A percentile compares a stretch with the other conserved stretches of the same genome.
phyloP scores from a whole-genome alignment of 2,113 vertebrate species.

The Cygnus atratus region DNA sequence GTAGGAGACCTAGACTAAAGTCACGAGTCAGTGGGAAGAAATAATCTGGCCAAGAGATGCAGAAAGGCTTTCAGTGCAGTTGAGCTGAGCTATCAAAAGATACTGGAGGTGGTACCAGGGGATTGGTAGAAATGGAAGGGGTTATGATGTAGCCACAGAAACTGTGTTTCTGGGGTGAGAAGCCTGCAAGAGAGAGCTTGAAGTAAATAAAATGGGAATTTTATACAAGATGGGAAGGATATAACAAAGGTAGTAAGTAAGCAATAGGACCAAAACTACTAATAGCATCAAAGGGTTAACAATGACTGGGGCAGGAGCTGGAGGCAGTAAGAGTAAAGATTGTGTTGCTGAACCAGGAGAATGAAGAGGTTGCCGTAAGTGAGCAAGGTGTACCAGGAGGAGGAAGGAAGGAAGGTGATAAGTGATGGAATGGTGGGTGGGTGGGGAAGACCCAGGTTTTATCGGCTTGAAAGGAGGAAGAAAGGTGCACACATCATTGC shows the following conservation, averaged over 20 bases:
- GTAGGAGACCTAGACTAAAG: neutral
- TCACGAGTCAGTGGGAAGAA: neutral
- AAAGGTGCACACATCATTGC: neutral
- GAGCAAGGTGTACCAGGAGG: neutral
- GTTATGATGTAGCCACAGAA: neutral
- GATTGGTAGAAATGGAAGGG: neutral
- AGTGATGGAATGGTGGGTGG: neutral
- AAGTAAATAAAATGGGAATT: neutral
- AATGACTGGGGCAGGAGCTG: neutral
- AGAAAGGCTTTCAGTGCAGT: neutral
- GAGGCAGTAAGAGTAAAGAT: neutral
- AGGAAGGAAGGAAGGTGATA: neutral
- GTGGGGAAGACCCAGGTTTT: conserved; percentile 12
- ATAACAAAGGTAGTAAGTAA: neutral
- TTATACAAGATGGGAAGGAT: neutral
- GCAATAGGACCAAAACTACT: neutral
- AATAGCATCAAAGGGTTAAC: neutral
- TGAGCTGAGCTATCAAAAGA: neutral
- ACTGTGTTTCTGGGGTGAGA: neutral
- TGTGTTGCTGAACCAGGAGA: neutral
- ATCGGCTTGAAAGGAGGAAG: neutral
- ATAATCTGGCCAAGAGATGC: neutral
- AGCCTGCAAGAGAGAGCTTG: neutral
- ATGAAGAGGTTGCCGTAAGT: neutral
- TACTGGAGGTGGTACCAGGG: neutral